Evolutionary conservation across 2,113 vertebrate genomes (phyloP), one percentile per base, ranked within the genome.

Genomic region (Artemisiospiza belli): DNA sequence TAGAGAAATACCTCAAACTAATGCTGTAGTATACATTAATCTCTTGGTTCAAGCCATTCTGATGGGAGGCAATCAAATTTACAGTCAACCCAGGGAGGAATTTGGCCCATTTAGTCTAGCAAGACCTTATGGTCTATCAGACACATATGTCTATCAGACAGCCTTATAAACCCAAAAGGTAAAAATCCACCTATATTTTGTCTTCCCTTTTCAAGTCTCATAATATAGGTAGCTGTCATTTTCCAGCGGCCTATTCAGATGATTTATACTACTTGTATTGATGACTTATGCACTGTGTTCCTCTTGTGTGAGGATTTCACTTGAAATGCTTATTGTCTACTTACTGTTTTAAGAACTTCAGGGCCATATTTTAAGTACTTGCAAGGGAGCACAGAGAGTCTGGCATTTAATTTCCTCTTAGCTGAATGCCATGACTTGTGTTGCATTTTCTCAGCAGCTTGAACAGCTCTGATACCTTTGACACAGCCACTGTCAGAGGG

Each of bases 161-260:
- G 63, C 14, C 51, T 77, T 89, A 74, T 92, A 95, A 95, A 92
- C 51, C 33, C 43, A 75, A 94, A 92, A 91, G 47, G 84, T 91
- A 94, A 96, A 97, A 93, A 90, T 81, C 37, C 39, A 52, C 61
- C 76, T 83, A 20, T 70, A 74, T 84, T 94, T 97, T 95, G 51
- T 87, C 51, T 90, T 84, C 46, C 35, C 12, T 47, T 77, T 86
- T 47, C 68, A 90, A 62, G 30, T 62, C 35, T 69, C 28, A 9
- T 81, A 64, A 28, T 77, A 74, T n/a, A 89, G 39, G 72, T 62
- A 69, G 46, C 58, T 91, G 79, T 86, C 82, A 92, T 86, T 93
- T 91, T 57, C 69, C 47, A 87, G 59, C 61, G 81, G 27, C 86
- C 80, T 94, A 62, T 92, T 91, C 49, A 35, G 44, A 69, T 89